Evolutionary conservation across 2,888 invertebrate species (phyloP).

Genomic region (Aporophyla nigra): DNA sequence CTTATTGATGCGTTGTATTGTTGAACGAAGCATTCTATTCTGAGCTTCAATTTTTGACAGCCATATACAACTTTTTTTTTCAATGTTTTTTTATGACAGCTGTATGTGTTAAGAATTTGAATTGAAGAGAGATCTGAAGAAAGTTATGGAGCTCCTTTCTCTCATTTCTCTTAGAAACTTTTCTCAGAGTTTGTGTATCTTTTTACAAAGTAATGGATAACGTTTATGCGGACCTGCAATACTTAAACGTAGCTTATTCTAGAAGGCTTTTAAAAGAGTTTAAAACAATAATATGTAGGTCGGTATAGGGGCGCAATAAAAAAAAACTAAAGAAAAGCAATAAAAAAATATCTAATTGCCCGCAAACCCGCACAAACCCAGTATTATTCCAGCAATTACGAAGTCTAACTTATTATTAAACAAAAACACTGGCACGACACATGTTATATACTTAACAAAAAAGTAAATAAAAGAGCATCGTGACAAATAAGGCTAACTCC

Average conservation of each 20-base stretch:
- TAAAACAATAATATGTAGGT: conserved; percentile 2
- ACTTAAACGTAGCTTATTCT: conserved; percentile 2
- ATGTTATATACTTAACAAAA: conserved; percentile 44
- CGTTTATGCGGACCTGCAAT: neutral
- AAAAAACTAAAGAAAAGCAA: neutral
- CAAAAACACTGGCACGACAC: conserved; percentile 36
- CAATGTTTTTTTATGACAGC: neutral
- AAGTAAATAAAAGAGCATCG: conserved; percentile 53
- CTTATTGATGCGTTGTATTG: conserved; percentile 54
- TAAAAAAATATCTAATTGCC: conserved; percentile 2
- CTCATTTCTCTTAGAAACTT: neutral
- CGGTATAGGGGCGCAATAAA: neutral
- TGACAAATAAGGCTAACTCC: conserved; percentile 68
- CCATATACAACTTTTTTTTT: conserved; percentile 24
- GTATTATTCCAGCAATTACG: conserved; percentile 30
- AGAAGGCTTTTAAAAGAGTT: neutral
- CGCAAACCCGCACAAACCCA: conserved; percentile 4
- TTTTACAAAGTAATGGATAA: conserved; percentile 18
- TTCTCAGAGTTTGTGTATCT: neutral
- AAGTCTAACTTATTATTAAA: conserved; percentile 39
- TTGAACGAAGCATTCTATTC: conserved; percentile 38
- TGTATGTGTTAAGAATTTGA: conserved; percentile 14
- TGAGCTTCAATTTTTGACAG: conserved; percentile 50
- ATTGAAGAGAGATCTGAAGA: conserved; percentile 4
- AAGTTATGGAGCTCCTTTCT: neutral